Percentiles rank a stretch among this genome's conserved stretches.
phyloP scores from a whole-genome alignment of 2,113 vertebrate genomes.

The Eudyptes chrysolophus region DNA sequence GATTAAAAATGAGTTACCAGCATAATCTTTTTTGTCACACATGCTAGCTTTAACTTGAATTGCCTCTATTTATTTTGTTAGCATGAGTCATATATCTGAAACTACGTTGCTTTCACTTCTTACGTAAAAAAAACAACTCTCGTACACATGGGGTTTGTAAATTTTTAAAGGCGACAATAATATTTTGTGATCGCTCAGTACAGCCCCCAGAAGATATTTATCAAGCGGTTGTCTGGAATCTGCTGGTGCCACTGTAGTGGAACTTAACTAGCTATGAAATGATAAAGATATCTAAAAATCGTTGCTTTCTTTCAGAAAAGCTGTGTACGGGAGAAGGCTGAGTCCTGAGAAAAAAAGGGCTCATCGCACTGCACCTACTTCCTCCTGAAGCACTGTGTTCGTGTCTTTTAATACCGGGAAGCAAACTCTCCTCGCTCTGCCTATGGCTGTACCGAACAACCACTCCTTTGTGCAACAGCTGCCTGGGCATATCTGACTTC shows the following conservation, averaged over 20 bases:
- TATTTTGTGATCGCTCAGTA: not conserved
- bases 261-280: not conserved
- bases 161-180: not conserved
- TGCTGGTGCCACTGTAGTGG: not conserved
- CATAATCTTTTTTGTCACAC: not conserved
- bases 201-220: not conserved
- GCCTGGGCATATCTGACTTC: not conserved
- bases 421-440: not conserved
- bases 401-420: not conserved
- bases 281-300: not conserved
- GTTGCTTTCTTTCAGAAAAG: not conserved
- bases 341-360: not conserved
- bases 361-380: not conserved
- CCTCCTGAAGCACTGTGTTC: not conserved
- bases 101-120: not conserved
- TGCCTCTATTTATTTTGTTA: not conserved
- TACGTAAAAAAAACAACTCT: not conserved
- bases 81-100: not conserved
- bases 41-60: not conserved
- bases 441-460: fast-evolving
- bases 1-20: not conserved
- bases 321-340: not conserved
- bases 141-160: not conserved
- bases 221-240: not conserved
- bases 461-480: not conserved